phyloP scores from a whole-genome alignment of 92 coral and sea anemone species.

The Phenganax stokvisi region DNA sequence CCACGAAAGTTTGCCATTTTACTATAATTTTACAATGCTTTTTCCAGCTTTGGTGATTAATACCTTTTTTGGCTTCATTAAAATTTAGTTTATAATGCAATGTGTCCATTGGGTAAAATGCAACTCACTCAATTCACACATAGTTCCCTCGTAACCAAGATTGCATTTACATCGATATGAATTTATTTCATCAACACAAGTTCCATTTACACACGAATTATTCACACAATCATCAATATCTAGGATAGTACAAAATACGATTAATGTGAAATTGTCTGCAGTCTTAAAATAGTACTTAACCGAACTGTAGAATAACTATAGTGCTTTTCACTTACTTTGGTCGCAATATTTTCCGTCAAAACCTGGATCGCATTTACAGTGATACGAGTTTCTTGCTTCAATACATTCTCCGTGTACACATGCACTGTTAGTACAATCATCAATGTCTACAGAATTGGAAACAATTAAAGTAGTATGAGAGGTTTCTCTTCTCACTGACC shows the following conservation, averaged over 20 bases:
- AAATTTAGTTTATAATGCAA: too few relatives aligned
- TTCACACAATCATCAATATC: not conserved
- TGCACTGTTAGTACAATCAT: constrained; percentile 1
- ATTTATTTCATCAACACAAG: not conserved
- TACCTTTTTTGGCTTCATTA: too few relatives aligned
- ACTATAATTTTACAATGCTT: too few relatives aligned
- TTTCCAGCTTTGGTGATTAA: too few relatives aligned
- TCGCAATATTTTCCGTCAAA: not conserved
- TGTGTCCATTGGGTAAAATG: too few relatives aligned
- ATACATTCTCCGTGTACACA: not conserved
- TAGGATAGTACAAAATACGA: not conserved
- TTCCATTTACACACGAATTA: not conserved
- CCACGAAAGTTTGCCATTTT: too few relatives aligned
- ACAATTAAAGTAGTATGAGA: too few relatives aligned
- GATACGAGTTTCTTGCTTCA: not conserved
- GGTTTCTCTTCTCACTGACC: too few relatives aligned
- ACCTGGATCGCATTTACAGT: not conserved
- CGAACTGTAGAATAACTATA: too few relatives aligned
- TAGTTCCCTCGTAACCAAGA: not conserved
- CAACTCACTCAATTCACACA: not conserved
- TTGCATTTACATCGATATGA: not conserved
- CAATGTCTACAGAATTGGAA: not conserved
- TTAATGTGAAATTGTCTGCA: too few relatives aligned
- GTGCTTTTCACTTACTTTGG: too few relatives aligned
- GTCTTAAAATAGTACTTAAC: too few relatives aligned